Evolutionary conservation across 2,113 vertebrate genomes (phyloP).

Genomic region (Ceuthmochares aereus): DNA sequence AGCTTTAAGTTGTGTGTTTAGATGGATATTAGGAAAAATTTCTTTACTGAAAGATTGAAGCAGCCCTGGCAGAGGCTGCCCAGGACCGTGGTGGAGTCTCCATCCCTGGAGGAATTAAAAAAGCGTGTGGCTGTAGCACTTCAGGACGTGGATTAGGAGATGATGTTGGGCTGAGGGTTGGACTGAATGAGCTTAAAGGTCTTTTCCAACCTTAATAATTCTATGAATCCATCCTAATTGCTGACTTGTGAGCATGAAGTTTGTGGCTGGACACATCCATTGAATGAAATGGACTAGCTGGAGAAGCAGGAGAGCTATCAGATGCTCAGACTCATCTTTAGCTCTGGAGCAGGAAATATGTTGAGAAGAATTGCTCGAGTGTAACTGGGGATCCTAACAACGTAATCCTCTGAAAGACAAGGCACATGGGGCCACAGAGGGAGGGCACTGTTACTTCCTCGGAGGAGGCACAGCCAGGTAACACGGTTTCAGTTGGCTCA

Average conservation of each 20-base stretch:
- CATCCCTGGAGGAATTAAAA: too few relatives aligned
- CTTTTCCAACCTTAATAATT: too few relatives aligned
- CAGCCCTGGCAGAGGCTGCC: too few relatives aligned
- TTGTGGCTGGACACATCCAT: accelerated
- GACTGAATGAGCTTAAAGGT: too few relatives aligned
- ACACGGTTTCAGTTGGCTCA: accelerated
- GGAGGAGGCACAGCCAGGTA: background rate
- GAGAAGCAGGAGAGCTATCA: background rate
- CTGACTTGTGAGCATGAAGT: accelerated
- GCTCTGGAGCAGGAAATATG: background rate
- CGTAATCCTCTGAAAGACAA: background rate
- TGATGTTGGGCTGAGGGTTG: too few relatives aligned
- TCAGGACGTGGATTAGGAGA: too few relatives aligned
- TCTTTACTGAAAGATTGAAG: too few relatives aligned
- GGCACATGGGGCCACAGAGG: background rate
- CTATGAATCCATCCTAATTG: too few relatives aligned
- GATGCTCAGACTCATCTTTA: background rate
- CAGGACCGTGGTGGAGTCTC: too few relatives aligned
- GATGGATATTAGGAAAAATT: too few relatives aligned
- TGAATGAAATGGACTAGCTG: background rate
- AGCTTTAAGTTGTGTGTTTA: too few relatives aligned
- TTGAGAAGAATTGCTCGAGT: background rate
- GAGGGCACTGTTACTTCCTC: accelerated
- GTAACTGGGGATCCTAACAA: background rate
- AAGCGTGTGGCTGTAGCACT: too few relatives aligned